A percentile compares a stretch with the other conserved stretches of the same genome.
Conservation (phyloP, 1,140 invertebrate genomes). For the Oncopeltus fasciatus region DNA sequence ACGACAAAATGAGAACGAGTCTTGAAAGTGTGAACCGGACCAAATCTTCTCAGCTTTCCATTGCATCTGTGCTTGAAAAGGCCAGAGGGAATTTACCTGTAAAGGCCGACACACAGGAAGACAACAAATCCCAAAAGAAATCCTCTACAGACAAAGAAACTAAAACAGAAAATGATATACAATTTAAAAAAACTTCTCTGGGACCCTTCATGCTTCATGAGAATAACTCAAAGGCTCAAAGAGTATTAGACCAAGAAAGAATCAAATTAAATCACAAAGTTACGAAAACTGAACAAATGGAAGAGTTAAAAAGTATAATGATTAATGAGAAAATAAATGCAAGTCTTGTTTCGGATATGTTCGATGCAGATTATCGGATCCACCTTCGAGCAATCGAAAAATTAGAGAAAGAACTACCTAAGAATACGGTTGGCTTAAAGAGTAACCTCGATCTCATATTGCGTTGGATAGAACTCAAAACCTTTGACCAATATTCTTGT, state of each 20-base stretch:
- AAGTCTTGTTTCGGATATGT: conserved; percentile 75
- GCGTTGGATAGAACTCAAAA: conserved; percentile 90
- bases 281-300: conserved; percentile 83
- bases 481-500: conserved; percentile 96
- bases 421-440: conserved; percentile 61
- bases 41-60: conserved; percentile 50
- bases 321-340: conserved; percentile 71
- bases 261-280: conserved; percentile 93
- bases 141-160: conserved; percentile 17
- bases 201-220: conserved; percentile 65
- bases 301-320: conserved; percentile 85
- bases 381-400: conserved; percentile 91
- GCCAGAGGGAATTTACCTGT: conserved; percentile 67
- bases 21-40: conserved; percentile 76
- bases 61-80: conserved; percentile 70
- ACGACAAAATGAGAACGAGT: conserved; percentile 61
- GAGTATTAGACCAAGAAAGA: conserved; percentile 82
- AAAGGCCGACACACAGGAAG: conserved; percentile 31
- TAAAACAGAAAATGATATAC: conserved; percentile 20
- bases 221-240: conserved; percentile 78
- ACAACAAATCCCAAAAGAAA: conserved; percentile 3
- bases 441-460: conserved; percentile 88
- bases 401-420: conserved; percentile 64
- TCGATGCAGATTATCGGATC: conserved; percentile 88
- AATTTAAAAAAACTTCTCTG: conserved; percentile 69